phyloP scores from a whole-genome alignment of 2,888 invertebrate genomes.

The Mesoligia furuncula region DNA sequence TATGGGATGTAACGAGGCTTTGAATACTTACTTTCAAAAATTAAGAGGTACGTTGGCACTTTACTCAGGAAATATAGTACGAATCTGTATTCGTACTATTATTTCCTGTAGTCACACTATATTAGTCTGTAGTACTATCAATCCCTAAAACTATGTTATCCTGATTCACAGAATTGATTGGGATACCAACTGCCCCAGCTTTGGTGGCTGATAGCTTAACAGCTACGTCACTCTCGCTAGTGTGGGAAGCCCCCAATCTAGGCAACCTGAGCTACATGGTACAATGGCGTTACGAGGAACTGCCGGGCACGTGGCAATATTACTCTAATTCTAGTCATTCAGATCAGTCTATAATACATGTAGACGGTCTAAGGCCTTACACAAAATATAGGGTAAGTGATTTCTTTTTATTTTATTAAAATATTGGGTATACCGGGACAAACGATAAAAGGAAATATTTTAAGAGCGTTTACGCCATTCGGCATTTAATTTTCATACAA shows the following conservation, averaged over 20 bases:
- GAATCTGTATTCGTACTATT: too few species aligned
- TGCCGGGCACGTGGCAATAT: slow-evolving; percentile 95
- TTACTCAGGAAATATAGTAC: neutral
- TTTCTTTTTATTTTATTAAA: neutral
- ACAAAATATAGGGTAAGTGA: slow-evolving; percentile 95
- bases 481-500: too few species aligned
- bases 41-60: slow-evolving; percentile 90
- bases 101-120: too few species aligned
- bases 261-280: slow-evolving; percentile 91
- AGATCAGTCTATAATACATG: slow-evolving; percentile 92
- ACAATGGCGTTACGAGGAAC: slow-evolving; percentile 94
- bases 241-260: slow-evolving; percentile 93
- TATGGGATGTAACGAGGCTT: slow-evolving; percentile 95
- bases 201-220: slow-evolving; percentile 94
- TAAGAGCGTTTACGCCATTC: too few species aligned
- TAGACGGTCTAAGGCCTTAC: slow-evolving; percentile 95
- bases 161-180: slow-evolving; percentile 89
- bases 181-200: slow-evolving; percentile 93
- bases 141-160: neutral
- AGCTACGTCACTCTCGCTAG: slow-evolving; percentile 94
- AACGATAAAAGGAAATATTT: neutral
- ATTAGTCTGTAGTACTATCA: neutral
- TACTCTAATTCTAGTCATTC: slow-evolving; percentile 94
- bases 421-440: too few species aligned
- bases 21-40: slow-evolving; percentile 93